A percentile compares a stretch with the other conserved stretches of the same genome.
Evolutionary conservation across 1,140 invertebrate species (phyloP).

Genomic region (Galleria mellonella): DNA sequence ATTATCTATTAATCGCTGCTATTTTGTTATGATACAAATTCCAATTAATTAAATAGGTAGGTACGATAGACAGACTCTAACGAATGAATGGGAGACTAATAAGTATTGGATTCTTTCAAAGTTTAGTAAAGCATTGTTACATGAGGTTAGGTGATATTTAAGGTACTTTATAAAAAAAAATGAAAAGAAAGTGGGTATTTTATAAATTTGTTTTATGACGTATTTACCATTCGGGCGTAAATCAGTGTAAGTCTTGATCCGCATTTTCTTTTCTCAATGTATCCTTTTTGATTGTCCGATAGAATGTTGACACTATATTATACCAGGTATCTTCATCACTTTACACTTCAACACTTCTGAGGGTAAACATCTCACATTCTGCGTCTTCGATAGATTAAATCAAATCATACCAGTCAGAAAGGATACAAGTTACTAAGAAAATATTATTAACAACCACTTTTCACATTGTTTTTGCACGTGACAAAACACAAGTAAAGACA

Average conservation of each 20-base stretch:
- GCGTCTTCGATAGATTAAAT: slow-evolving; percentile 44
- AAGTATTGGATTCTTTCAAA: too few relatives aligned
- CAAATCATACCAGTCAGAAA: slow-evolving; percentile 45
- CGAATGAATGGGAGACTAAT: too few relatives aligned
- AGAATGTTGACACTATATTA: slow-evolving; percentile 45
- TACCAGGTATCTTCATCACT: slow-evolving; percentile 57
- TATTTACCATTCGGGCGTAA: slow-evolving; percentile 68
- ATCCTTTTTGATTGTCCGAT: slow-evolving; percentile 68
- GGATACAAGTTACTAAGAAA: slow-evolving; percentile 70
- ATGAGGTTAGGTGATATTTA: too few relatives aligned
- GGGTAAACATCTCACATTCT: slow-evolving; percentile 59
- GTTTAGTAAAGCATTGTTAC: too few relatives aligned
- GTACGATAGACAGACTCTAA: too few relatives aligned
- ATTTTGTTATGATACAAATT: too few relatives aligned
- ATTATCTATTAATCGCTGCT: too few relatives aligned
- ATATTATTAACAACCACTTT: slow-evolving; percentile 70
- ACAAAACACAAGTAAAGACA: slow-evolving; percentile 73
- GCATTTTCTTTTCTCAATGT: slow-evolving; percentile 72
- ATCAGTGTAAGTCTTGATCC: slow-evolving; percentile 64
- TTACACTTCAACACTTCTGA: slow-evolving; percentile 48
- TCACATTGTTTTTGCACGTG: slow-evolving; percentile 72
- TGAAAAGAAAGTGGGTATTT: too few relatives aligned
- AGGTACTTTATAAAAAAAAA: too few relatives aligned
- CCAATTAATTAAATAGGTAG: too few relatives aligned
- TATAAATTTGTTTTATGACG: too few relatives aligned